A percentile compares a stretch with the other conserved stretches of the same genome.
These are phyloP conservation scores for Novumbra hubbsi DNA, from an alignment of 2,797 vertebrate species.

Conservation along the genomic window DNA sequence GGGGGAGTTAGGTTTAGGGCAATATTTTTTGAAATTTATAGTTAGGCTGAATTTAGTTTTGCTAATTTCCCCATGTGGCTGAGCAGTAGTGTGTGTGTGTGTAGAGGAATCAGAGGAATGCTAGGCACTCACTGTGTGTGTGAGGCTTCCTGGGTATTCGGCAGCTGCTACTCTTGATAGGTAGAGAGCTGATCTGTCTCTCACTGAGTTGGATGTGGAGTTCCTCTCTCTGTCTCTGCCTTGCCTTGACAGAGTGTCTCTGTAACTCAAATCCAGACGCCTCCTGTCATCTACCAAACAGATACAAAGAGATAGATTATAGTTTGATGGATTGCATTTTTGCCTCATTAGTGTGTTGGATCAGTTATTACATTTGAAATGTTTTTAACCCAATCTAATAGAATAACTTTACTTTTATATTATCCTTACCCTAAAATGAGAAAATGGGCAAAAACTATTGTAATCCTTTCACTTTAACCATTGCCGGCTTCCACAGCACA, in stretches of 20 bases:
- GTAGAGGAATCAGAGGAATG: slow-evolving; percentile 52
- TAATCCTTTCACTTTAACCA: too few relatives aligned
- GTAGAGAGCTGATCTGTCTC: slow-evolving; percentile 78
- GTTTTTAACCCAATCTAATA: too few relatives aligned
- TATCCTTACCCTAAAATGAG: too few relatives aligned
- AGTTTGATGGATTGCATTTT: too few relatives aligned
- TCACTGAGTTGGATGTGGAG: slow-evolving; percentile 68
- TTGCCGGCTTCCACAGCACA: background rate
- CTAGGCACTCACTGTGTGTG: slow-evolving; percentile 75
- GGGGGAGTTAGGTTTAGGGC: too few relatives aligned
- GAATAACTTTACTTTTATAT: too few relatives aligned
- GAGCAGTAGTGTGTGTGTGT: background rate
- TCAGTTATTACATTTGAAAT: too few relatives aligned
- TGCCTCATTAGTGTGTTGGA: too few relatives aligned
- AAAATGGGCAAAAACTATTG: too few relatives aligned
- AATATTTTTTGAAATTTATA: too few relatives aligned
- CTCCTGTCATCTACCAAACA: slow-evolving; percentile 71
- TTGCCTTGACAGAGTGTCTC: slow-evolving; percentile 49
- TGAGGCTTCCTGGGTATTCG: slow-evolving; percentile 55
- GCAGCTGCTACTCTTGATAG: slow-evolving; percentile 73
- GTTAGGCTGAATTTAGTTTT: too few relatives aligned
- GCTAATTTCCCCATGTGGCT: background rate
- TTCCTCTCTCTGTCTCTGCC: slow-evolving; percentile 58
- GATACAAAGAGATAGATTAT: slow-evolving; percentile 2
- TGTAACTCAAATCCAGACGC: slow-evolving; percentile 49